Conservation (phyloP, 2,113 vertebrate genomes). For the Danionella cerebrum region DNA sequence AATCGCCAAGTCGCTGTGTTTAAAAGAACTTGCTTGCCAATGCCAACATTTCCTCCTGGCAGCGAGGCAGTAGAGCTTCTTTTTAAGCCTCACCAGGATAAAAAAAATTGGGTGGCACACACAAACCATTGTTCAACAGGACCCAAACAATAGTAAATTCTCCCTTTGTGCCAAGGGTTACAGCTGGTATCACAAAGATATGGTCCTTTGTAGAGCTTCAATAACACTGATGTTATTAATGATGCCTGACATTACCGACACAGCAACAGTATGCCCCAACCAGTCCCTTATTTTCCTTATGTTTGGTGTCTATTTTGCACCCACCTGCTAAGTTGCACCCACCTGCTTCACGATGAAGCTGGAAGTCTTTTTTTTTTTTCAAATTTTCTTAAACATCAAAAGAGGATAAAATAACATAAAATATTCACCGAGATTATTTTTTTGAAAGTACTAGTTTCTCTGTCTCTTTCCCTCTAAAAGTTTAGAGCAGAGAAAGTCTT, state of each 20-base stretch:
- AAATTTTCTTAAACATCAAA: too few relatives aligned
- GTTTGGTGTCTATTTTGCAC: constrained; percentile 5
- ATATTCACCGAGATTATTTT: too few relatives aligned
- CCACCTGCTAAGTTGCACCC: too few relatives aligned
- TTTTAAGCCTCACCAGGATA: constrained; percentile 6
- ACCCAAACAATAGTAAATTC: constrained; percentile 38
- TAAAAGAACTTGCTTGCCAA: not conserved
- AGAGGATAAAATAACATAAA: too few relatives aligned
- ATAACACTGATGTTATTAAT: constrained; percentile 34
- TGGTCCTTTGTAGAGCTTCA: not conserved
- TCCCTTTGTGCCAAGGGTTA: constrained; percentile 19
- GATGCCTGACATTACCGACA: constrained; percentile 25
- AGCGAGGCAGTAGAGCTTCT: not conserved
- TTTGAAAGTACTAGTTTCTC: too few relatives aligned
- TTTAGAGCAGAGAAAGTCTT: not conserved
- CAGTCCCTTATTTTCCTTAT: constrained; percentile 3
- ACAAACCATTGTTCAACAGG: constrained; percentile 34
- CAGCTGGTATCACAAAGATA: constrained; percentile 11
- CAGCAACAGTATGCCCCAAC: constrained; percentile 6
- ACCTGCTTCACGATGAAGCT: too few relatives aligned
- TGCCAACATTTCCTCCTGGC: not conserved
- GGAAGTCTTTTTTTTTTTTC: too few relatives aligned
- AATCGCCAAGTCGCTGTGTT: not conserved
- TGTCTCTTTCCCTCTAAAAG: not conserved
- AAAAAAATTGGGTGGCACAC: constrained; percentile 17